Evolutionary conservation across 2,888 invertebrate species (phyloP), one percentile per base, ranked within the genome.

Genomic region (Junonia oenone): DNA sequence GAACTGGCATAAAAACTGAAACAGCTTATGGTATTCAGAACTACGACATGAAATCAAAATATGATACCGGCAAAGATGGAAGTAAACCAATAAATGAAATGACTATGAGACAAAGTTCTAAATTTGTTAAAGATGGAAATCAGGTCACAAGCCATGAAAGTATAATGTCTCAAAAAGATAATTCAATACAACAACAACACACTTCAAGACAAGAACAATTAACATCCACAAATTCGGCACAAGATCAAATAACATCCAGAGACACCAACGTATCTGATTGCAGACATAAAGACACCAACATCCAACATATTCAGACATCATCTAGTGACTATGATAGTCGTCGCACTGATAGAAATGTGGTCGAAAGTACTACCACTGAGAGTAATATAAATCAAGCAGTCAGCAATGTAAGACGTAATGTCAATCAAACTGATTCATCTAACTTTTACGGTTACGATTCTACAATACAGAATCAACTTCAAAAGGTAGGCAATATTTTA

Each of bases 1-100:
- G 93, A 14, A 92, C 92, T 5, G 90, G 87, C 59, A 91, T 92
- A n/a, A 84, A 85, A 45, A 91, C 92, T 9, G 89, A 92, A 75
- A 80, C 91, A 46, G 90, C 91, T 49, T 88, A 91, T 60, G 87
- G 90, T 59, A 83, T 89, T 63, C 85, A 91, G 68, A 87, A 88
- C 55, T 90, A 86, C 61, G 91, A 92, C 49, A 89, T 88, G 75
- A 85, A 91, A 64, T 87, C 91, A 4, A 90, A 86, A 38, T 93
- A 89, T 68, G 93, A 93, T 63, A 87, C 91, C 5, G 91, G 90
- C 2, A 89, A 91, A 69, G 90, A 91, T 55, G 92, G 92, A 47
- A 66, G 76, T 56, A 83, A 80, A 61, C 89, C 91, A 22, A 76
- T 73, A 11, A 89, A 78, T 70, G 80, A 81, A 75, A 76, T 82